phyloP scores from a whole-genome alignment of 2,888 invertebrate genomes.

The Hololepta plana region DNA sequence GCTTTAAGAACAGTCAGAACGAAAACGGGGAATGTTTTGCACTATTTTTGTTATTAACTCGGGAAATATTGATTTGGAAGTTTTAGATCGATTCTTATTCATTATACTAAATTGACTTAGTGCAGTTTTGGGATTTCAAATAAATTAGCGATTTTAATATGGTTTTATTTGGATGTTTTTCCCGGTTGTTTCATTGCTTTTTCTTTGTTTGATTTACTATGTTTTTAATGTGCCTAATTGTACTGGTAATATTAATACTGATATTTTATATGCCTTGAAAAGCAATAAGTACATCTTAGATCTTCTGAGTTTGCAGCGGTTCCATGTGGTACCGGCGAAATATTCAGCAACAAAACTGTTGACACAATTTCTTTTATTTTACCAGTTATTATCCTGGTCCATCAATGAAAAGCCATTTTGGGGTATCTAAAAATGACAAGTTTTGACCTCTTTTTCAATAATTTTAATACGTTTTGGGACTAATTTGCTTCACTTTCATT shows the following conservation, averaged over 20 bases:
- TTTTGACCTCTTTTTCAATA: constrained; percentile 1
- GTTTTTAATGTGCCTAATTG: constrained; percentile 5
- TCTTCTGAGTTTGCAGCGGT: constrained; percentile 16
- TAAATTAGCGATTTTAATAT: too few species aligned
- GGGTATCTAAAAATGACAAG: constrained; percentile 12
- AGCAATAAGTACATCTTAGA: constrained; percentile 11
- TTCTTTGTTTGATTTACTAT: constrained; percentile 3
- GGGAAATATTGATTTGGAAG: too few species aligned
- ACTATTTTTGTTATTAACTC: too few species aligned
- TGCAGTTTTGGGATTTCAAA: too few species aligned
- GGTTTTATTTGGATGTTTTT: too few species aligned
- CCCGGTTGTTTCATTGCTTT: too few species aligned
- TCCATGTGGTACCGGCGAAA: constrained; percentile 12
- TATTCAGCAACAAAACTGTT: background rate
- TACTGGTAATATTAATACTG: constrained; percentile 3
- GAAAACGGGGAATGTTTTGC: too few species aligned
- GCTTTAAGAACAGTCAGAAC: constrained; percentile 4
- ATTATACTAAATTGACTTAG: too few species aligned
- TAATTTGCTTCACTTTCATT: constrained; percentile 1
- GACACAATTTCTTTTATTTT: too few species aligned
- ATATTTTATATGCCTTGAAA: constrained; percentile 6
- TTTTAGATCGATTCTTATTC: too few species aligned
- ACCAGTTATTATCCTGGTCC: constrained; percentile 3
- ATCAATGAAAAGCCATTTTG: too few species aligned
- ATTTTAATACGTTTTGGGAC: constrained; percentile 1